phyloP scores from a whole-genome alignment of 2,113 vertebrate genomes.

The Hippopotamus amphibius region DNA sequence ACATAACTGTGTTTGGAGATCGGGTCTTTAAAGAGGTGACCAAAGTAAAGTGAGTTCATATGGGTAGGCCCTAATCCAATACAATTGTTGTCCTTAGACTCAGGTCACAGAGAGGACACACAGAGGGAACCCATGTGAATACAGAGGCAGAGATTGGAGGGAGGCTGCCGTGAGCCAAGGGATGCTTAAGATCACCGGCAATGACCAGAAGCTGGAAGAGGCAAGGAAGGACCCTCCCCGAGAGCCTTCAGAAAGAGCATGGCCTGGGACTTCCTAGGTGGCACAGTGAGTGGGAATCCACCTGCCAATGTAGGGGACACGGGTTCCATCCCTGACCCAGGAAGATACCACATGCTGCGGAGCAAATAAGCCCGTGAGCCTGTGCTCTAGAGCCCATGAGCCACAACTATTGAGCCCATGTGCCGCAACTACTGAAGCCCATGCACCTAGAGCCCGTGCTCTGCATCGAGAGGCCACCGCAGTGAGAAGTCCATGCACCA shows the following conservation, averaged over 20 bases:
- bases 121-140: background rate
- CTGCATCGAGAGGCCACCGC: too few species aligned
- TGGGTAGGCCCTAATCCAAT: background rate
- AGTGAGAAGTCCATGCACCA: too few species aligned
- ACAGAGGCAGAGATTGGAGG: fast-evolving
- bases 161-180: background rate
- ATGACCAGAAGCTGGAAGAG: fast-evolving
- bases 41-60: background rate
- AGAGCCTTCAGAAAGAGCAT: fast-evolving
- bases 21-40: background rate
- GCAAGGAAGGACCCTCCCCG: background rate
- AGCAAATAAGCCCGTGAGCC: too few species aligned
- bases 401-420: too few species aligned
- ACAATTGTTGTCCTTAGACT: background rate
- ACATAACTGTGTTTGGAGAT: background rate
- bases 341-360: too few species aligned
- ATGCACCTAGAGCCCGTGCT: too few species aligned
- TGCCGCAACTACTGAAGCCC: too few species aligned
- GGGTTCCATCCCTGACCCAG: too few species aligned
- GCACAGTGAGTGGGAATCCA: too few species aligned
- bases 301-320: too few species aligned
- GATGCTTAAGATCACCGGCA: fast-evolving
- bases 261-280: too few species aligned
- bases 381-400: too few species aligned
- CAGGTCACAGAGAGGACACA: background rate